Percentiles rank a stretch among this genome's conserved stretches.
Conservation (phyloP, 53 echinoderm and acorn worm species). For the Holothuria leucospilota region DNA sequence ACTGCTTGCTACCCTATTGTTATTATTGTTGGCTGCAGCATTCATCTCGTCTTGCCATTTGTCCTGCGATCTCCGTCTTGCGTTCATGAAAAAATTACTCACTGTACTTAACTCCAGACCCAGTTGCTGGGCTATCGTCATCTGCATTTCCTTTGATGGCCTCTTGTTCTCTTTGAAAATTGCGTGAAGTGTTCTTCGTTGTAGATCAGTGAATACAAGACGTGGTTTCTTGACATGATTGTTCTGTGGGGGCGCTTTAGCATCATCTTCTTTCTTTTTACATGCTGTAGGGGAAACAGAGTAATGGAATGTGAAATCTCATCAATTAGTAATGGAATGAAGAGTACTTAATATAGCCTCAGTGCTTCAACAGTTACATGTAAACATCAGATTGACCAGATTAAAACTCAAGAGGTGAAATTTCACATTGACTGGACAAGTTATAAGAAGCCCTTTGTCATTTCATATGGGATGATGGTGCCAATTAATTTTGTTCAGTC, state of each 20-base stretch:
- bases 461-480: no score
- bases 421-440: no score
- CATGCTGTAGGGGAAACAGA: slow-evolving; percentile 72
- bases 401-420: no score
- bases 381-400: no score
- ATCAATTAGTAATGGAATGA: no score
- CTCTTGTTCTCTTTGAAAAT: slow-evolving; percentile 99
- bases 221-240: slow-evolving; percentile 96
- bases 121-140: slow-evolving; percentile 97
- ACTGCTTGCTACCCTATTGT: slow-evolving; percentile 29
- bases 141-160: slow-evolving; percentile 98
- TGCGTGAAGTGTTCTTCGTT: slow-evolving; percentile 94
- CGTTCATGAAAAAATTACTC: slow-evolving; percentile 99
- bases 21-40: slow-evolving; percentile 52
- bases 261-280: slow-evolving; percentile 98
- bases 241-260: slow-evolving; percentile 79
- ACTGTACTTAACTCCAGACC: slow-evolving; percentile 98
- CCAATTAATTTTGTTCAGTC: no score
- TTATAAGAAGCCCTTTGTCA: no score
- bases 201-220: slow-evolving; percentile 98
- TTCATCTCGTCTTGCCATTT: slow-evolving; percentile 95
- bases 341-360: no score
- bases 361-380: no score
- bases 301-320: neutral
- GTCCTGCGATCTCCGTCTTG: slow-evolving; percentile 90